Evolutionary conservation across 1,140 invertebrate genomes (phyloP).

Genomic region (Caerostris extrusa): DNA sequence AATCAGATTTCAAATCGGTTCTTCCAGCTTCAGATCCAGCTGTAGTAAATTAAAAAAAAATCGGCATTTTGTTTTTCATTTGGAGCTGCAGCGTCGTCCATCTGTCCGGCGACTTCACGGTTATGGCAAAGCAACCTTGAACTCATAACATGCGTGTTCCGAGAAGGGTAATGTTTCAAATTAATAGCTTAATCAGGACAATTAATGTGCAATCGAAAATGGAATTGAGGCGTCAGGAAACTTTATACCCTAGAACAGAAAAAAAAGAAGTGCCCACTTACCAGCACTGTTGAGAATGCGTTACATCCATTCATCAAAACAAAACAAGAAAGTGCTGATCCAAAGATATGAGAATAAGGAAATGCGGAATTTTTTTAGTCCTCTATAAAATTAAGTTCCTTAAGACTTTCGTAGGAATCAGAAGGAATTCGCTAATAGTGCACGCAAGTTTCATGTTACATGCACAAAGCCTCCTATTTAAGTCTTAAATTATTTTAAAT

Average conservation of each 20-base stretch:
- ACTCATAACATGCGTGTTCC: background rate
- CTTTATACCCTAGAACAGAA: background rate
- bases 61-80: background rate
- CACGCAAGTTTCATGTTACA: no score
- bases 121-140: conserved; percentile 10
- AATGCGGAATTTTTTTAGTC: no score
- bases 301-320: conserved; percentile 14
- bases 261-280: background rate
- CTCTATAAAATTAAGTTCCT: no score
- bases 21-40: background rate
- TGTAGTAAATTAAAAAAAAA: background rate
- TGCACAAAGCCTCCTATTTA: no score
- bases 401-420: no score
- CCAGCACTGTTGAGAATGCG: background rate
- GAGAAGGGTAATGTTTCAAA: background rate
- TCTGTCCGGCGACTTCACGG: conserved; percentile 31
- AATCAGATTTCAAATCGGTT: background rate
- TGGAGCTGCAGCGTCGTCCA: background rate
- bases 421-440: no score
- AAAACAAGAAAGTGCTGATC: conserved; percentile 20
- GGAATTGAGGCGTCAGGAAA: conserved; percentile 38
- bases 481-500: no score
- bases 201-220: conserved; percentile 28
- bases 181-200: conserved; percentile 42
- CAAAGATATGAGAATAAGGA: background rate